Conservation (phyloP, 37 sponge, comb jelly and placozoan species). For the Oopsacas minuta region DNA sequence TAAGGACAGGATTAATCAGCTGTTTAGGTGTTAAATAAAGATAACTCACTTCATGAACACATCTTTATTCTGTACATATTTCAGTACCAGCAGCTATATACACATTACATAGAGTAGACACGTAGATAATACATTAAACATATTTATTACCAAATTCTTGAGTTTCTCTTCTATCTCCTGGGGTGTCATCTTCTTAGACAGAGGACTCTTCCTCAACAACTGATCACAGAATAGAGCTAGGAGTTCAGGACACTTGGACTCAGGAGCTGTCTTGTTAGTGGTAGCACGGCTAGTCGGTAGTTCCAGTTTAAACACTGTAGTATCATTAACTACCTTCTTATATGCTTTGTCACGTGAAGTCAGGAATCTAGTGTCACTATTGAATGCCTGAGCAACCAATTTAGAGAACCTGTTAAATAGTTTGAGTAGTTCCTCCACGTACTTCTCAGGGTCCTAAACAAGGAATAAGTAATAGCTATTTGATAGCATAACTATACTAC, state of each 20-base stretch:
- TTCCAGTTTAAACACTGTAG: slow-evolving; percentile 58
- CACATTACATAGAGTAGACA: not conserved
- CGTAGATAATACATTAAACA: not conserved
- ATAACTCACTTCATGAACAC: slow-evolving; percentile 64
- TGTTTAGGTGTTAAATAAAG: no score
- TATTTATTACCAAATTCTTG: slow-evolving; percentile 56
- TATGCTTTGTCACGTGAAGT: slow-evolving; percentile 83
- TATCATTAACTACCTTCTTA: slow-evolving; percentile 69
- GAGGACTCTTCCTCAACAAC: slow-evolving; percentile 66
- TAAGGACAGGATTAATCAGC: no score
- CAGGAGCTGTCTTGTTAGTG: slow-evolving; percentile 33
- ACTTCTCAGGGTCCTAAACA: slow-evolving; percentile 80
- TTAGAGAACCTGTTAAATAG: slow-evolving; percentile 57
- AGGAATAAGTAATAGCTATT: not conserved
- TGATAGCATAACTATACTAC: not conserved
- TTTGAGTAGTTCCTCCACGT: slow-evolving; percentile 72
- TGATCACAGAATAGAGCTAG: slow-evolving; percentile 86
- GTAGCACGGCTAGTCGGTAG: slow-evolving; percentile 38
- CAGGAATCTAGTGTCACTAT: slow-evolving; percentile 57
- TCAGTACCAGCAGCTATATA: slow-evolving; percentile 59
- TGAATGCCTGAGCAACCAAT: slow-evolving; percentile 57
- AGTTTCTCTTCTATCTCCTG: slow-evolving; percentile 69
- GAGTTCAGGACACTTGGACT: slow-evolving; percentile 87
- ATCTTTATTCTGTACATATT: slow-evolving; percentile 90
- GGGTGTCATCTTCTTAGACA: slow-evolving; percentile 72